phyloP scores from a whole-genome alignment of 2,797 vertebrate species.

The Nannoperca australis region DNA sequence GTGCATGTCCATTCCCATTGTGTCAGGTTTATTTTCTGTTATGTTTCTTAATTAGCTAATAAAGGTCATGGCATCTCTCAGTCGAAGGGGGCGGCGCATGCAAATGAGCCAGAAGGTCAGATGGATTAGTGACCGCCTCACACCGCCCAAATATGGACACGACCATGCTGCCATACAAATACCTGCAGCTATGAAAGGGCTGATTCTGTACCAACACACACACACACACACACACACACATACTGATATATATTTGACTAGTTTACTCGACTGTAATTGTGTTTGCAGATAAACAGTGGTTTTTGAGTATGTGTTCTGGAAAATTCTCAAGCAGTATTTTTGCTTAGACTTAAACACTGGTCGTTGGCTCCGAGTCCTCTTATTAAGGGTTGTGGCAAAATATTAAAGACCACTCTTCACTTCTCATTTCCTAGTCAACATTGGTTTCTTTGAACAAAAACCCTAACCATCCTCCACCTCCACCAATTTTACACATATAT shows the following conservation, averaged over 20 bases:
- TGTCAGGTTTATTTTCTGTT: slow-evolving; percentile 84
- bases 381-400: not conserved
- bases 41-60: slow-evolving; percentile 86
- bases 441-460: not conserved
- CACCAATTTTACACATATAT: not conserved
- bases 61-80: slow-evolving; percentile 83
- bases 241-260: slow-evolving; percentile 14
- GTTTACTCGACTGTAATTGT: slow-evolving; percentile 5
- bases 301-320: slow-evolving; percentile 1
- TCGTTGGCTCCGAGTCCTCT: not conserved
- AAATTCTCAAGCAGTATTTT: slow-evolving; percentile 5
- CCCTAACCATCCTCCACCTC: no score
- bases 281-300: slow-evolving; percentile 14
- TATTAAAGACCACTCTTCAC: not conserved
- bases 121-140: slow-evolving; percentile 74
- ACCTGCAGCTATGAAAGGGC: slow-evolving; percentile 56
- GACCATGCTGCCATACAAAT: slow-evolving; percentile 74
- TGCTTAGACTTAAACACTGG: not conserved
- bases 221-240: not conserved
- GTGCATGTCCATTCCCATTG: slow-evolving; percentile 51
- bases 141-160: slow-evolving; percentile 75
- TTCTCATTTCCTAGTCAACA: not conserved
- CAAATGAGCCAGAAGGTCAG: slow-evolving; percentile 83
- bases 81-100: slow-evolving; percentile 67
- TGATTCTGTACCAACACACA: slow-evolving; percentile 25